Base-by-base conservation (phyloP, 1,140 invertebrate species). In the Amyelois transitella region DNA sequence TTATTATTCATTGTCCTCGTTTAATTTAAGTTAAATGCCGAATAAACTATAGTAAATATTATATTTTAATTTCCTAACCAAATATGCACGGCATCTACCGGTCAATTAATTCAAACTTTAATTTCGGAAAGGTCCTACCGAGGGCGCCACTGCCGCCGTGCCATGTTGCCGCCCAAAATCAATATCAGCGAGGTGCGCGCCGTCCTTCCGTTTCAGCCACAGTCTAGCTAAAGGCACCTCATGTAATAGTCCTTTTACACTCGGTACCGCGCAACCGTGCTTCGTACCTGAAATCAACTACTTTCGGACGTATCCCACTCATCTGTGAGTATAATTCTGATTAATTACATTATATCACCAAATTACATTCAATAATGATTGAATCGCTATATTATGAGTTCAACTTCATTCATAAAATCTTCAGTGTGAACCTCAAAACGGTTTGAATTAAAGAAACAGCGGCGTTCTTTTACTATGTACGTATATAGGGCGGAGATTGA, bases 111-210 rank as follows among this genome's bases (percentile, higher is more conserved):
- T 44, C 48, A 79, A 38, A 38, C 32, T 14, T 12, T 38, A 1
- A 38, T 38, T 38, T 12, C 6, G 12, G n/a, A 38, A 14, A 38
- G 17, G 0, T 0, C n/a, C 32, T n/a, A 14, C 1, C 1, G 32
- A 38, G 32, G 77, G 68, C 69, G 72, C 68, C 75, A 67, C 54
- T 43, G 56, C 48, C 18, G 60, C 55, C 53, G 50, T 50, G 45
- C 48, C 38, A 64, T 54, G 77, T 76, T 72, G 60, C 80, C 82
- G 81, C 82, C 82, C 79, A 79, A 78, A 85, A 86, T 86, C 83
- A 84, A 86, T 86, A 86, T 55, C 51, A 24, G 32, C 51, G 17
- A 57, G 67, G 72, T 70, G 74, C 79, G 80, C 80, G 80, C 82
- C 64, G 77, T 71, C 64, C 75, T 72, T 64, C 66, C 67, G 73